A percentile compares a stretch with the other conserved stretches of the same genome.
These are phyloP conservation scores for Gallinago paraguaiae DNA, from an alignment of 2,113 vertebrate genomes.

Conservation along the genomic window DNA sequence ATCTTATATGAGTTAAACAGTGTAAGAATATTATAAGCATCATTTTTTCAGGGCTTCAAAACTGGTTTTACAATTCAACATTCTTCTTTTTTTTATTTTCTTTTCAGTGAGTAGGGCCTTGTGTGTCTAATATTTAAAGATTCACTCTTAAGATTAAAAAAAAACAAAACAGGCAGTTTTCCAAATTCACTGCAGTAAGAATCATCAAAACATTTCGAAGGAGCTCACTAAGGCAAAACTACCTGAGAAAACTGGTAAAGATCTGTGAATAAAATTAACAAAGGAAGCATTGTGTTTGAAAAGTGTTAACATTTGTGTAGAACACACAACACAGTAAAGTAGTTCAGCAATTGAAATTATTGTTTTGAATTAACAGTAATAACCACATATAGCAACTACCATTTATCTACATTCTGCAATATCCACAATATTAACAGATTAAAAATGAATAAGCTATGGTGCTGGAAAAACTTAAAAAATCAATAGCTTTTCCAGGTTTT, in stretches of 20 bases:
- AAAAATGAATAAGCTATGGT: background rate
- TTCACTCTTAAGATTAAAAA: background rate
- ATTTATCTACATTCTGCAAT: background rate
- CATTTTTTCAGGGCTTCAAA: background rate
- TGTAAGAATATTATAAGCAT: background rate
- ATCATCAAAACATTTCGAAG: background rate
- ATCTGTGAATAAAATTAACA: constrained; percentile 16
- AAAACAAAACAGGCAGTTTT: background rate
- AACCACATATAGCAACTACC: background rate
- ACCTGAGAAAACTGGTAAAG: background rate
- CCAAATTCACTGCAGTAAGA: background rate
- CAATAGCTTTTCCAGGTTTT: background rate
- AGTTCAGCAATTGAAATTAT: background rate
- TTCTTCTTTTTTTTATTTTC: background rate
- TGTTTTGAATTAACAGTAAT: background rate
- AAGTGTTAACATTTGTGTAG: background rate
- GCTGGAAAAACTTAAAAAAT: background rate
- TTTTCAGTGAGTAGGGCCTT: background rate
- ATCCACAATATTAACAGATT: background rate
- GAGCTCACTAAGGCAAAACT: background rate
- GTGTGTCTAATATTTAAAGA: background rate
- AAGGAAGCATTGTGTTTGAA: background rate
- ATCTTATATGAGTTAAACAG: background rate
- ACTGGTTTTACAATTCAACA: background rate
- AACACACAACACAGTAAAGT: background rate